Evolutionary conservation across 2,113 vertebrate genomes (phyloP).

Genomic region (Empidonax alnorum): DNA sequence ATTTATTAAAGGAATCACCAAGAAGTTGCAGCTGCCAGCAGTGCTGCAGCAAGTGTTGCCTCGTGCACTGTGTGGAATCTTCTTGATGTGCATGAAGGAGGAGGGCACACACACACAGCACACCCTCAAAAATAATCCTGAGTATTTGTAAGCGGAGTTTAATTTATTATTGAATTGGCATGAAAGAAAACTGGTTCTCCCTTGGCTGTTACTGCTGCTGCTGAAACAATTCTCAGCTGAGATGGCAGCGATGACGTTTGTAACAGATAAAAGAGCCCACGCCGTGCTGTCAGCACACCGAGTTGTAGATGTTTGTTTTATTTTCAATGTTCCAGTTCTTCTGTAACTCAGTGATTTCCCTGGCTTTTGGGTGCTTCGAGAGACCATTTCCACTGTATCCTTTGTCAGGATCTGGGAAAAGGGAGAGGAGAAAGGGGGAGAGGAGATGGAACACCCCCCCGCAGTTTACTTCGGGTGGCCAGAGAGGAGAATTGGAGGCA

Average conservation of each 20-base stretch:
- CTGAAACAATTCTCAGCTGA: neutral
- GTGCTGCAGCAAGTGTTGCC: neutral
- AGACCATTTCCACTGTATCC: too few relatives aligned
- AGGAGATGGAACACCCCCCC: neutral
- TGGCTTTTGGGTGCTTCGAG: too few relatives aligned
- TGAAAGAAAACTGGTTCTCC: neutral
- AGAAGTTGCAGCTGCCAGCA: neutral
- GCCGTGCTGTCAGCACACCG: neutral
- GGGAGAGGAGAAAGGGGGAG: too few relatives aligned
- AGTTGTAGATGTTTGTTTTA: neutral
- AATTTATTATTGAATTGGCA: neutral
- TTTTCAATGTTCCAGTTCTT: too few relatives aligned
- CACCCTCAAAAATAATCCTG: neutral
- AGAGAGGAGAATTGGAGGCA: neutral
- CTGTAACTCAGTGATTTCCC: too few relatives aligned
- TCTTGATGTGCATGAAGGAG: neutral
- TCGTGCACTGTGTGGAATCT: neutral
- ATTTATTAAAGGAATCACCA: neutral
- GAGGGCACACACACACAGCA: neutral
- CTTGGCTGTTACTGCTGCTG: neutral
- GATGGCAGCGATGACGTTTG: neutral
- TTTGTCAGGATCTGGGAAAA: too few relatives aligned
- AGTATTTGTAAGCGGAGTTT: neutral
- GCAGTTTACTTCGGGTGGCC: neutral
- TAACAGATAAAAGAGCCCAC: accelerated